These are phyloP conservation scores for Lagorchestes hirsutus DNA, from an alignment of 2,797 vertebrate species.

Conservation along the genomic window DNA sequence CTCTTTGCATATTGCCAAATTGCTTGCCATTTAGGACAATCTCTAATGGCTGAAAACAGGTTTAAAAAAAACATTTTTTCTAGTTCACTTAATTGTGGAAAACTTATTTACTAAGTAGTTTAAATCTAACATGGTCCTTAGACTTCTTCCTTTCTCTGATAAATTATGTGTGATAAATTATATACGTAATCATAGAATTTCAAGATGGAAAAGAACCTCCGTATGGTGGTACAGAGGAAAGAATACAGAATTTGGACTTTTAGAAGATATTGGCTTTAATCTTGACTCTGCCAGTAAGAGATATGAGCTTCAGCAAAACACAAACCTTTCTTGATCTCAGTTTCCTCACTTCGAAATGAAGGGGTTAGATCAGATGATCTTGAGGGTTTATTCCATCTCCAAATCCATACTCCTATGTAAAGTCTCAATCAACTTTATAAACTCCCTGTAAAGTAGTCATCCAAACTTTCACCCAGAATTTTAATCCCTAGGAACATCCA, in stretches of 20 bases:
- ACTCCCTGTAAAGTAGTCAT: not conserved
- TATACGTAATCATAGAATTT: not conserved
- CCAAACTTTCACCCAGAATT: not conserved
- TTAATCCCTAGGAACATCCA: not conserved
- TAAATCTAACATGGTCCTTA: not conserved
- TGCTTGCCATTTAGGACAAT: not conserved
- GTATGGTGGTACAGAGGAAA: not conserved
- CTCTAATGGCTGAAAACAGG: not conserved
- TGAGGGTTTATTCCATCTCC: not conserved
- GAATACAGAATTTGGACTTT: not conserved
- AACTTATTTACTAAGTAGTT: not conserved
- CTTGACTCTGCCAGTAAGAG: not conserved
- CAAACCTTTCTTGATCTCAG: not conserved
- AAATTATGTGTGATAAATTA: not conserved
- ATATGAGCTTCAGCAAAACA: not conserved
- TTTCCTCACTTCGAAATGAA: not conserved
- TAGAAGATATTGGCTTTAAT: not conserved
- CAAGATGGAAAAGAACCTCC: not conserved
- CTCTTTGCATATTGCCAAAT: not conserved
- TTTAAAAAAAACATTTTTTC: not conserved
- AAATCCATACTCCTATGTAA: not conserved
- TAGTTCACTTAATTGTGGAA: not conserved
- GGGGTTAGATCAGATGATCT: not conserved
- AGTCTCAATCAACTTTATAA: not conserved
- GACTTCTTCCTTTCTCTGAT: not conserved